These are phyloP conservation scores for Scylla paramamosain DNA, from an alignment of 1,140 invertebrate genomes.

Conservation along the genomic window DNA sequence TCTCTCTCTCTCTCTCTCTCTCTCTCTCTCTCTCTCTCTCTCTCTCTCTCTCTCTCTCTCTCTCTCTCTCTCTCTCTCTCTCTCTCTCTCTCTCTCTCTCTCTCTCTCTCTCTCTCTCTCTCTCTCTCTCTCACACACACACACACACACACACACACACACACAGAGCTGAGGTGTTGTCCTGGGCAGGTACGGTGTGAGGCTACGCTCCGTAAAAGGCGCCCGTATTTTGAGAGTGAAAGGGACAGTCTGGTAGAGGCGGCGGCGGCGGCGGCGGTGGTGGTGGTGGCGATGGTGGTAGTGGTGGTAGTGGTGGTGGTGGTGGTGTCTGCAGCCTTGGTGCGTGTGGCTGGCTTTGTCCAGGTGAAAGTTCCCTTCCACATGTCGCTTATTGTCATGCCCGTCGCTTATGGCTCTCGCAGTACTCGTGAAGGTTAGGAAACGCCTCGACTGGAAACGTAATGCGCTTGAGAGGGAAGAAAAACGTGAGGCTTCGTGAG, in stretches of 20 bases:
- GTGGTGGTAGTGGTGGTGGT: not conserved
- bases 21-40: too few relatives aligned
- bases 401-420: not conserved
- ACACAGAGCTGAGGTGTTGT: not conserved
- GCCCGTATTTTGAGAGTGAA: not conserved
- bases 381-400: constrained; percentile 44
- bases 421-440: not conserved
- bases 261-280: not conserved
- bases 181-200: not conserved
- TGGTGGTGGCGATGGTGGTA: not conserved
- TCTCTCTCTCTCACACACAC: too few relatives aligned
- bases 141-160: too few relatives aligned
- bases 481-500: too few relatives aligned
- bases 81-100: too few relatives aligned
- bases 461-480: not conserved
- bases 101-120: too few relatives aligned
- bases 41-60: too few relatives aligned
- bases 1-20: too few relatives aligned
- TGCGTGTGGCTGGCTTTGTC: not conserved
- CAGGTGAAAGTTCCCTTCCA: constrained; percentile 36
- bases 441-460: not conserved
- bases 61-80: too few relatives aligned
- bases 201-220: not conserved
- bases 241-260: not conserved
- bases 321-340: not conserved